phyloP scores from a whole-genome alignment of 2,888 invertebrate genomes.

The Nebria brevicollis region DNA sequence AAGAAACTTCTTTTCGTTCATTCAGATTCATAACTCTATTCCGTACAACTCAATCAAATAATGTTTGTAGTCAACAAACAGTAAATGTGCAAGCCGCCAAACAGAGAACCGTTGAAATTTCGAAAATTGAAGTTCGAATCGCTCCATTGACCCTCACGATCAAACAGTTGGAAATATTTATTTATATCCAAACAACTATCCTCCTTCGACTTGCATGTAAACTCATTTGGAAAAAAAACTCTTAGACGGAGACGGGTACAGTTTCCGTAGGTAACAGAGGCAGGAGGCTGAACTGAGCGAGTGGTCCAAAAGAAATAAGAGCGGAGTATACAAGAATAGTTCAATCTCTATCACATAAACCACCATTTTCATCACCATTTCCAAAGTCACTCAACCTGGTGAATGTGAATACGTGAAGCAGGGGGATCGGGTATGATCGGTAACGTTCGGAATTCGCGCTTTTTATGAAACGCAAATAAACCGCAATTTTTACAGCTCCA shows the following conservation, averaged over 20 bases:
- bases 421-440: neutral
- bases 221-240: neutral
- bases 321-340: neutral
- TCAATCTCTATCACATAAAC: neutral
- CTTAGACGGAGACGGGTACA: neutral
- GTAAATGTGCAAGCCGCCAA: neutral
- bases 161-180: constrained; percentile 1
- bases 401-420: neutral
- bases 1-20: no score
- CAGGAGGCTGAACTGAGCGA: neutral
- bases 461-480: constrained; percentile 19
- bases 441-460: constrained; percentile 2
- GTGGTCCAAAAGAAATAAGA: neutral
- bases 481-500: constrained; percentile 3
- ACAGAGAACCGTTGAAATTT: neutral
- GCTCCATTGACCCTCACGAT: constrained; percentile 1
- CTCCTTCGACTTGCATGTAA: neutral
- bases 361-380: neutral
- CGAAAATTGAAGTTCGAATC: neutral
- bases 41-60: no score
- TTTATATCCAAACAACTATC: neutral
- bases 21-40: no score
- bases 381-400: neutral
- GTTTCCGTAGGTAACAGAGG: neutral
- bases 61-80: neutral